These are phyloP conservation scores for Melanocharis versteri DNA, from an alignment of 2,113 vertebrate genomes.

Conservation along the genomic window DNA sequence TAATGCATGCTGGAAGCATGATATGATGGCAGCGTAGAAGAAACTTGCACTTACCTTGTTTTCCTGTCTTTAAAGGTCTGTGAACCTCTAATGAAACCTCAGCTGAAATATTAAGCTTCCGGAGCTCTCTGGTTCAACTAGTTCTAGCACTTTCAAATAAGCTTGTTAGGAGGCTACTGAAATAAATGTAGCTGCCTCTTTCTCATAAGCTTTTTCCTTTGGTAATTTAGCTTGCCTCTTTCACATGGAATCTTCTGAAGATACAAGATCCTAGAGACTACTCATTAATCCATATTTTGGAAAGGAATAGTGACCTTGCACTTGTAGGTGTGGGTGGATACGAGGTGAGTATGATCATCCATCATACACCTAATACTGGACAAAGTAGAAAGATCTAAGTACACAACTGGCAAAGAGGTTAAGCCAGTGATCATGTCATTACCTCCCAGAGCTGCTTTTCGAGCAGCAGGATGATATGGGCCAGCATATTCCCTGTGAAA, in stretches of 20 bases:
- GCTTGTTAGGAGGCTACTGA: background rate
- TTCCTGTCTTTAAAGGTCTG: background rate
- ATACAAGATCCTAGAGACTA: background rate
- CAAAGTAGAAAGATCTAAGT: background rate
- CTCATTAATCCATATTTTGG: background rate
- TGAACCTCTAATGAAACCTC: background rate
- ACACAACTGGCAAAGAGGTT: background rate
- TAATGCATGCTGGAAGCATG: background rate
- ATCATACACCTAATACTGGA: background rate
- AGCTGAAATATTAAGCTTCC: background rate
- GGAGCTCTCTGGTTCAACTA: background rate
- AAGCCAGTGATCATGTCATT: background rate
- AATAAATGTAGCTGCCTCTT: background rate
- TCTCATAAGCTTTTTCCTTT: background rate
- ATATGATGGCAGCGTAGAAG: background rate
- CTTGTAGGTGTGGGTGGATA: background rate
- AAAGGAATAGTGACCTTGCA: background rate
- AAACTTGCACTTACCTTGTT: background rate
- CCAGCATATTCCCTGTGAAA: background rate
- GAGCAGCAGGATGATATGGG: background rate
- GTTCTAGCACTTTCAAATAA: background rate
- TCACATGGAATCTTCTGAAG: background rate
- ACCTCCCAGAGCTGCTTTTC: background rate
- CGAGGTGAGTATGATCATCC: background rate
- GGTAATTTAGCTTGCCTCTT: background rate